Base-by-base conservation (phyloP, 2,797 vertebrate species). In the Parauchenoglanis punctatus region DNA sequence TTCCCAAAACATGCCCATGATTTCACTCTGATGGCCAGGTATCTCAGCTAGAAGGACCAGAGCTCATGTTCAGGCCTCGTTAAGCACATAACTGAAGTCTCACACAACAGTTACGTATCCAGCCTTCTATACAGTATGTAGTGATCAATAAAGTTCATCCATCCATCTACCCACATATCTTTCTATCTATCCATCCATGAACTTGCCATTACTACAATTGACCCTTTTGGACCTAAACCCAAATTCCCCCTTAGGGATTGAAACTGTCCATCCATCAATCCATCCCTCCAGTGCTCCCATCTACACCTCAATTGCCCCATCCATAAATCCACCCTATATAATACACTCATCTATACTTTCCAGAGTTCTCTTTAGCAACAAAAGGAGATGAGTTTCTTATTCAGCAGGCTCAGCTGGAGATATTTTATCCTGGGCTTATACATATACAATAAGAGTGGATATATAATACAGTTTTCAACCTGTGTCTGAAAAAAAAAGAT, bases 391-490 rank as follows among this genome's bases (percentile, higher is more conserved):
- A 17, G 20, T 59, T 59, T 59, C 77, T 59, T 7, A 40, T 40
- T 59, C 35, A 80, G 31, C 18, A 13, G 11, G 40, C 35, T 44
- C 56, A 25, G 58, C 6, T 81, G 78, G 11, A 61, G 78, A 61
- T 17, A 28, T 52, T 17, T 52, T 76, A 28, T 28, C 73, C 73
- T 28, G 44, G 46, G 25, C 25, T 76, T 76, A 28, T 76, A 76
- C 73, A 76, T 76, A 76, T 76, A 78, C 76, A 78, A 78, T 56
- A 56, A 4, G 76, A 56, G 17, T 20, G 28, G 15, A 35, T 56
- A 56, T 56, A 78, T 54, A 77, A 77, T 20, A 78, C 15, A 78
- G 52, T 77, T 56, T 56, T 56, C 76, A 31, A 56, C 28, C 76
- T 78, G 76, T 20, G 52, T 20, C 7, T 1, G 75, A 49, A 25